These are phyloP conservation scores for Metopia argyrocephala DNA, from an alignment of 2,888 invertebrate species.

Conservation along the genomic window DNA sequence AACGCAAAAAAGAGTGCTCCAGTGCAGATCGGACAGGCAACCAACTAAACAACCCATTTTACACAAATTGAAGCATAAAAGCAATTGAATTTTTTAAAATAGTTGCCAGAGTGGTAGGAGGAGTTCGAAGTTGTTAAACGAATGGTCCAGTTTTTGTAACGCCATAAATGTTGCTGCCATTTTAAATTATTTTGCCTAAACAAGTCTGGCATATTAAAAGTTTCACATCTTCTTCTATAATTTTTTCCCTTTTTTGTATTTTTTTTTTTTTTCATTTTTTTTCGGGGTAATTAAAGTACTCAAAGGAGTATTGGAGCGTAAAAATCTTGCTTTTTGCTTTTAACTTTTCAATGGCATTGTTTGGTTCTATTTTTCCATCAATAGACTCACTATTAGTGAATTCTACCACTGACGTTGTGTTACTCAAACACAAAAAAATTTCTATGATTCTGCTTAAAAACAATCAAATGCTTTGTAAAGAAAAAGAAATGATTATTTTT, in stretches of 20 bases:
- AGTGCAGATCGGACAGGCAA: not conserved
- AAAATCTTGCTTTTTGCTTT: slow-evolving; percentile 76
- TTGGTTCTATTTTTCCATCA: slow-evolving; percentile 47
- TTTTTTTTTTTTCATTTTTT: not conserved
- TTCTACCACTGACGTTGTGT: too few species aligned
- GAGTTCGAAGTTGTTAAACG: not conserved
- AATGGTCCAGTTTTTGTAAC: not conserved
- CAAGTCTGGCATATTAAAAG: slow-evolving; percentile 65
- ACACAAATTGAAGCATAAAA: slow-evolving; percentile 10
- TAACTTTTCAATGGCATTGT: slow-evolving; percentile 67
- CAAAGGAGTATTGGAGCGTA: slow-evolving; percentile 75
- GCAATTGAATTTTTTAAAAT: not conserved
- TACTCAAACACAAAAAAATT: not conserved
- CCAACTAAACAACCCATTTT: not conserved
- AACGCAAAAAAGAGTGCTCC: slow-evolving; percentile 13
- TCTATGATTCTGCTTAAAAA: not conserved
- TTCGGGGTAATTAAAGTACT: slow-evolving; percentile 75
- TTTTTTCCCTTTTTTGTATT: too few species aligned
- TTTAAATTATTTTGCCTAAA: slow-evolving; percentile 46
- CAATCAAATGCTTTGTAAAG: not conserved
- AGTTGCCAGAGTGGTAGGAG: not conserved
- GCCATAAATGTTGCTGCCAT: slow-evolving; percentile 13
- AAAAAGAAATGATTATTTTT: not conserved
- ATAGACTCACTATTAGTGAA: not conserved
- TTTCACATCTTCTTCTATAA: slow-evolving; percentile 50